These are phyloP conservation scores for Microctenopoma lineatum DNA, from an alignment of 2,797 vertebrate genomes.

Conservation along the genomic window DNA sequence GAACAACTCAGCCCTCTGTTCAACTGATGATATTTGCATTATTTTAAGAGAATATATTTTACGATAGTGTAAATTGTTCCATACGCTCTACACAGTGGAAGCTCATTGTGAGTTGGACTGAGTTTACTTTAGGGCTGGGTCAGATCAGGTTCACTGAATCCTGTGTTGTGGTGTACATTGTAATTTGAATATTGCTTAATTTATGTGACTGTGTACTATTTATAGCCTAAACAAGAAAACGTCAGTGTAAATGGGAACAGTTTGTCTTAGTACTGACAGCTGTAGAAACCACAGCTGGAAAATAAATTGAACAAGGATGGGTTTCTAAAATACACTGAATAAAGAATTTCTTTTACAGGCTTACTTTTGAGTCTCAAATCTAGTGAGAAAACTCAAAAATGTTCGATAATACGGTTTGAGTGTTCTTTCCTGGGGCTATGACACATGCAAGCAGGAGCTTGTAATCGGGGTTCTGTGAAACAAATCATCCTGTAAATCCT, in stretches of 20 bases:
- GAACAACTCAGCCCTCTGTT: not conserved
- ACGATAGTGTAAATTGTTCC: not conserved
- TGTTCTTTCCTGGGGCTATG: slow-evolving; percentile 33
- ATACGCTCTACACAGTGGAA: not conserved
- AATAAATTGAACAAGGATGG: not conserved
- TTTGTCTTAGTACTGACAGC: not conserved
- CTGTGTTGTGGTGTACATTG: not conserved
- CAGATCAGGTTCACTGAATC: not conserved
- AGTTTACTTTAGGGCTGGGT: not conserved
- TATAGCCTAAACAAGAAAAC: not conserved
- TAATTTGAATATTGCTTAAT: slow-evolving; percentile 8
- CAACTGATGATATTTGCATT: not conserved
- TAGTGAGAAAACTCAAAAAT: slow-evolving; percentile 6
- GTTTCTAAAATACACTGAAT: slow-evolving; percentile 25
- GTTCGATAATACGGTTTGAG: slow-evolving; percentile 5
- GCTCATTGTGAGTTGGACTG: not conserved
- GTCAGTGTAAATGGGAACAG: not conserved
- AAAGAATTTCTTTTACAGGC: not conserved
- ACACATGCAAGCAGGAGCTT: slow-evolving; percentile 51
- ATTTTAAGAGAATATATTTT: not conserved
- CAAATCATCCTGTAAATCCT: slow-evolving; percentile 46
- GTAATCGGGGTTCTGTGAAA: slow-evolving; percentile 31
- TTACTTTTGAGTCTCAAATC: not conserved
- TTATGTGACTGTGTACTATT: not conserved
- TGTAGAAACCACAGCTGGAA: not conserved